Base-by-base conservation (phyloP, 1,140 invertebrate species). In the Pararge aegeria region DNA sequence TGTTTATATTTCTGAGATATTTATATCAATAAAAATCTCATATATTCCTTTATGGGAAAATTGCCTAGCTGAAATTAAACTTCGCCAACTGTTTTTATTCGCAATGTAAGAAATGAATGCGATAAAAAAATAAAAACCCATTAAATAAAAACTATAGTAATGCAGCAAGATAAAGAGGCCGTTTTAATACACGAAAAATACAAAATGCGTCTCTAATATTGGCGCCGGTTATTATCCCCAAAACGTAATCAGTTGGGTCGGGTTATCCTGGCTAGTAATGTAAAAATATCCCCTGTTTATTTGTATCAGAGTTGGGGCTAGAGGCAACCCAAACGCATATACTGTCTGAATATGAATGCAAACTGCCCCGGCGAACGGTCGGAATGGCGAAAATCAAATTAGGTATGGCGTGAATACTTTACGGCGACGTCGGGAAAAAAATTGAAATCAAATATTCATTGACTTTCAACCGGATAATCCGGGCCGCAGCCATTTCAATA, bases 391-490 rank as follows among this genome's bases (percentile, higher is more conserved):
- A 86, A 89, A 89, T 89, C 86, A 89, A 89, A 89, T 89, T 89
- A 89, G 86, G 84, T 89, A 87, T 89, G 79, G 83, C 84, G 83
- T 82, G 83, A 89, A 87, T 89, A 87, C 87, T 89, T 89, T 85
- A 89, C 84, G 79, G 87, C 78, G 87, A 89, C 84, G 84, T 78
- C 78, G 87, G 78, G 75, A 86, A 89, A 89, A 88, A 89, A 89
- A 89, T 89, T 89, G 87, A 89, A 87, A 89, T 89, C 87, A 89
- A 89, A 87, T 89, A 89, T 89, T 89, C 87, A 89, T 89, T 85
- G 87, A 87, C 80, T 89, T 78, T 89, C 78, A 84, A 89, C 87
- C 87, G 87, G 87, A 89, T 89, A 89, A 89, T 83, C 83, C 82
- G 80, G 80, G 74, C 83, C 82, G 69, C 79, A 80, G 82, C 80